Evolutionary conservation across 2,113 vertebrate species (phyloP), one percentile per base, ranked within the genome.

Genomic region (Aegithalos caudatus): DNA sequence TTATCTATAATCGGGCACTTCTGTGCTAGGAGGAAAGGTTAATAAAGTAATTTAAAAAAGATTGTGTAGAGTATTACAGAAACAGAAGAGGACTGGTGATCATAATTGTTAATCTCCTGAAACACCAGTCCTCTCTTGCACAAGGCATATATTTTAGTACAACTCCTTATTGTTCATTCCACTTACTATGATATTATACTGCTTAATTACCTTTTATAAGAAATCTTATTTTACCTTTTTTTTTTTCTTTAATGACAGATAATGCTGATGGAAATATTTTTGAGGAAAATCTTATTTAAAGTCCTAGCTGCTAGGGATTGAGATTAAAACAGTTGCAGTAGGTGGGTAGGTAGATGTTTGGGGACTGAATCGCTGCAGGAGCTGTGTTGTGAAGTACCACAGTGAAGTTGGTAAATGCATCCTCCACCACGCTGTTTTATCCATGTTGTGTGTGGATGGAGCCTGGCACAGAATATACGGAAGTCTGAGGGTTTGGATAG

Each of bases 11-110:
- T 98, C 98, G 96, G 96, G 98, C 98, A 98, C 98, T 98, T 98
- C 98, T 98, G 98, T 97, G 98, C 98, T 97, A 97, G 98, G 98
- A 98, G 97, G 97, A 98, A 98, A 98, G 98, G 98, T 98, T 98
- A 98, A 98, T 98, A 98, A 98, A 98, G 98, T 98, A 98, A 98
- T 98, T 98, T 98, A 80, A 98, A 98, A 98, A 98, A 98, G 98
- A 98, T 98, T 98, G 98, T 98, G 97, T 98, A 97, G 98, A 97
- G 97, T 98, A 98, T 98, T 98, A 98, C 88, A 97, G 98, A 98
- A 98, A 98, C 97, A 98, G 98, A 97, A 98, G 98, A 98, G 97
- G 96, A 97, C 96, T 92, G 97, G 97, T 93, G 97, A 98, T 98
- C 98, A 96, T 98, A 98, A 98, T 98, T 98, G 98, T 98, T 98